phyloP scores from a whole-genome alignment of 92 coral and sea anemone species.

The Siderastrea siderea region DNA sequence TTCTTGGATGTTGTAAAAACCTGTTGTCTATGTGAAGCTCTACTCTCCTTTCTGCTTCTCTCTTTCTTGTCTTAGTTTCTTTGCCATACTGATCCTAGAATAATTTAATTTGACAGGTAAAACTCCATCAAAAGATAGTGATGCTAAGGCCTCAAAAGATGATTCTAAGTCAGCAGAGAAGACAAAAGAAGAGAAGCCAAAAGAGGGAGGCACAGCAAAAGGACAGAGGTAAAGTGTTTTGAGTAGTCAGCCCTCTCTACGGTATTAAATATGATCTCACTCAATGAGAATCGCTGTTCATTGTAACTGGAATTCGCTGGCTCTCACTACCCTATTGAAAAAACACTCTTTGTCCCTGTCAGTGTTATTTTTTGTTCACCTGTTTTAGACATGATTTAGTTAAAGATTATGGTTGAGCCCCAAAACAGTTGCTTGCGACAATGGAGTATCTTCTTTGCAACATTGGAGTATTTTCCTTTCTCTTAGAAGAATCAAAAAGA shows the following conservation, averaged over 20 bases:
- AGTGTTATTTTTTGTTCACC: no score
- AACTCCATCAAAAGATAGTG: slow-evolving; percentile 50
- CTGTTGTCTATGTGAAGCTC: neutral
- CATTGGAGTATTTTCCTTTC: no score
- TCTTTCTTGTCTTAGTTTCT: neutral
- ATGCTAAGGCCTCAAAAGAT: slow-evolving; percentile 34
- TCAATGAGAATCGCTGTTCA: no score
- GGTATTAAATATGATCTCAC: neutral
- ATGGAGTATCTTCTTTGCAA: no score
- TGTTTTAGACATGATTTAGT: no score
- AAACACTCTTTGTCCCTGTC: no score
- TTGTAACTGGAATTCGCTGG: no score
- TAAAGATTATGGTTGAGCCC: no score
- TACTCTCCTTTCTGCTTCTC: neutral
- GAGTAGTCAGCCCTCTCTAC: no score
- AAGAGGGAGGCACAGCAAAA: slow-evolving; percentile 30
- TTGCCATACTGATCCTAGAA: neutral
- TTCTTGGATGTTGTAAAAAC: neutral
- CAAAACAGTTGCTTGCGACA: no score
- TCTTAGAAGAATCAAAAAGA: no score
- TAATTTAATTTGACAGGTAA: slow-evolving; percentile 27
- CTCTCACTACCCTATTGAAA: no score
- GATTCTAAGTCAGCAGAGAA: slow-evolving; percentile 22
- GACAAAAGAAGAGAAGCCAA: slow-evolving; percentile 47
- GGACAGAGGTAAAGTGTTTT: slow-evolving; percentile 22